phyloP scores from a whole-genome alignment of 2,113 vertebrate species.

The Protomyctophum bolini region DNA sequence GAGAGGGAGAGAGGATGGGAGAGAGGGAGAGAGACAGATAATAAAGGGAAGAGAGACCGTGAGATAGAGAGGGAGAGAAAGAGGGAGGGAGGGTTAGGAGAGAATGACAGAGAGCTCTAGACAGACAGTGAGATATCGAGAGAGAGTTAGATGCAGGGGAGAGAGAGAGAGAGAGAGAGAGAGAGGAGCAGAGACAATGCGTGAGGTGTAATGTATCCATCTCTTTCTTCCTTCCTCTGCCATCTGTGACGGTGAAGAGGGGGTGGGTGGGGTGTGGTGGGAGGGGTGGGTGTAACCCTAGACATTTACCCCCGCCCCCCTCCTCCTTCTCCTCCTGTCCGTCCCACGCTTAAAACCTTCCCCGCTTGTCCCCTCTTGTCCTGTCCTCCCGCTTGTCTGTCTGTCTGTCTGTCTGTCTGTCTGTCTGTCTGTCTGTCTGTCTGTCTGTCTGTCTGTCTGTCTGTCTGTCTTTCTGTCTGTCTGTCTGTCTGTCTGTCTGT shows the following conservation, averaged over 20 bases:
- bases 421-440: constrained; percentile 4
- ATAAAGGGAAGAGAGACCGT: constrained; percentile 9
- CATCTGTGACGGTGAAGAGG: constrained; percentile 70
- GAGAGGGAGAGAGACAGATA: neutral
- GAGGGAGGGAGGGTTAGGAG: constrained; percentile 29
- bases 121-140: constrained; percentile 17
- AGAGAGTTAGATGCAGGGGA: constrained; percentile 40
- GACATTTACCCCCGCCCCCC: constrained; percentile 55
- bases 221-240: constrained; percentile 71
- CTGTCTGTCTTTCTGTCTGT: constrained; percentile 7
- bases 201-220: constrained; percentile 72
- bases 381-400: constrained; percentile 2
- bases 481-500: constrained; percentile 15
- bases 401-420: constrained; percentile 17
- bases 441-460: constrained; percentile 3
- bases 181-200: constrained; percentile 70
- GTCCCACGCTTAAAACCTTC: neutral
- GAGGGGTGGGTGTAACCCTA: constrained; percentile 67
- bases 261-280: no score
- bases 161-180: constrained; percentile 52
- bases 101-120: constrained; percentile 15
- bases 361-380: constrained; percentile 2
- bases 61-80: constrained; percentile 32
- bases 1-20: neutral
- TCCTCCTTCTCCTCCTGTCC: constrained; percentile 44